Evolutionary conservation across 2,888 invertebrate species (phyloP), one percentile per base, ranked within the genome.

Genomic region (Chymomyza caudatula): DNA sequence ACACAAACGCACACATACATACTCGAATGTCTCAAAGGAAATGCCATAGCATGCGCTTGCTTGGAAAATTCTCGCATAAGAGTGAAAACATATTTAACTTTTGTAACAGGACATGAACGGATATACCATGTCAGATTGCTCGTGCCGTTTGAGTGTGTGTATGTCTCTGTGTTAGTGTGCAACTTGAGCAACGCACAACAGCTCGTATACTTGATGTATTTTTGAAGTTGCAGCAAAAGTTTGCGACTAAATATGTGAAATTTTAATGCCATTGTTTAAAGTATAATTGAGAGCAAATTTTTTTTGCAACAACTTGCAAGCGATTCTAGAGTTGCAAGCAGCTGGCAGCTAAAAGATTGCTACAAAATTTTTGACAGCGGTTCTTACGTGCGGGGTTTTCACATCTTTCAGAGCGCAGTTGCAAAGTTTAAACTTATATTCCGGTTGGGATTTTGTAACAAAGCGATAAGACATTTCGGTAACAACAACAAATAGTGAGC

Each of bases 21-120:
- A 15, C 22, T 2, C 0, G 5, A 51, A 51, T 13, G 58, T 63
- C 69, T 70, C 73, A 69, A 69, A 67, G 69, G 66, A 69, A 72
- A 72, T 69, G 64, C 54, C 13, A 6, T 20, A 20, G 51, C 51
- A 20, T 51, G 51, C 51, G 1, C 20, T 20, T 53, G 23, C 60
- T 62, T 44, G 19, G 52, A 42, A 42, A 37, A 17, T 37, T 29
- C 20, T 59, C 49, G 6, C 37, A 17, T 5, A 55, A 42, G 43
- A 42, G 42, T 52, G 51, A 22, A 63, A 67, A 44, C 37, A 44
- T 55, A 47, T 59, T 51, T 37, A 59, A 67, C 62, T 67, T 67
- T 67, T 67, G 58, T 56, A 51, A 19, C 52, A 59, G 43, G 54
- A 61, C 54, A 29, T 54, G 61, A 47, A 61, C 53, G 55, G 52